phyloP scores from a whole-genome alignment of 2,888 invertebrate species.

The Eupithecia exiguata region DNA sequence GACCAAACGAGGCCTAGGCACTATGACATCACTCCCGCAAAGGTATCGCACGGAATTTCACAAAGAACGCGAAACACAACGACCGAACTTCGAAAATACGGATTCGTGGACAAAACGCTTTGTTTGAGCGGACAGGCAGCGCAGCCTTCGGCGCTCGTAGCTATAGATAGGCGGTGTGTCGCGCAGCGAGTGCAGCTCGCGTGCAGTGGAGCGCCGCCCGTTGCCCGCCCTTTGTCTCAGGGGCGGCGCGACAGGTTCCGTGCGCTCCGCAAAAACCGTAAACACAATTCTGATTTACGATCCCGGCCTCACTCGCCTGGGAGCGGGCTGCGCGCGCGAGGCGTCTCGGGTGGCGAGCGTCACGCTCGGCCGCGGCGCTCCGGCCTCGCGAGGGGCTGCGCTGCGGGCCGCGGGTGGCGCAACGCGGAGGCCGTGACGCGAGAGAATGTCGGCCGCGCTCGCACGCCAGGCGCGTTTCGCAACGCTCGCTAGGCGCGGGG shows the following conservation, averaged over 20 bases:
- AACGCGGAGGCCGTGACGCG: constrained; percentile 83
- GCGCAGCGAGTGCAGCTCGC: constrained; percentile 64
- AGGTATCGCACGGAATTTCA: constrained; percentile 61
- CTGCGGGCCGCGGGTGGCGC: constrained; percentile 74
- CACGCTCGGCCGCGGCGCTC: constrained; percentile 79
- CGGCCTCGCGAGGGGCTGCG: constrained; percentile 62
- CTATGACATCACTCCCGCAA: constrained; percentile 68
- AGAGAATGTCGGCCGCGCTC: constrained; percentile 77
- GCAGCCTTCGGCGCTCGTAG: constrained; percentile 79
- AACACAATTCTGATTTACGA: constrained; percentile 78
- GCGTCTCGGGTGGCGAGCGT: constrained; percentile 65
- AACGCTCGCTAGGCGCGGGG: constrained; percentile 70
- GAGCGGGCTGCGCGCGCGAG: constrained; percentile 48
- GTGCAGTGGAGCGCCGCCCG: constrained; percentile 60
- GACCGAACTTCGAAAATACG: constrained; percentile 63
- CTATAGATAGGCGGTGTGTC: constrained; percentile 58
- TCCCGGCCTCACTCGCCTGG: constrained; percentile 57
- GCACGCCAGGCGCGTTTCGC: constrained; percentile 69
- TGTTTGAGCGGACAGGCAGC: constrained; percentile 79
- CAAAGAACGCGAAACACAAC: constrained; percentile 68
- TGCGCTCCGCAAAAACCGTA: constrained; percentile 77
- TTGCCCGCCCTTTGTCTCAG: constrained; percentile 69
- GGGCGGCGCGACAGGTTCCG: constrained; percentile 74
- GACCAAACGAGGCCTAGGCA: constrained; percentile 62
- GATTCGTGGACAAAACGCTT: constrained; percentile 80